Evolutionary conservation across 2,113 vertebrate genomes (phyloP).

Genomic region (Orthonyx spaldingii): DNA sequence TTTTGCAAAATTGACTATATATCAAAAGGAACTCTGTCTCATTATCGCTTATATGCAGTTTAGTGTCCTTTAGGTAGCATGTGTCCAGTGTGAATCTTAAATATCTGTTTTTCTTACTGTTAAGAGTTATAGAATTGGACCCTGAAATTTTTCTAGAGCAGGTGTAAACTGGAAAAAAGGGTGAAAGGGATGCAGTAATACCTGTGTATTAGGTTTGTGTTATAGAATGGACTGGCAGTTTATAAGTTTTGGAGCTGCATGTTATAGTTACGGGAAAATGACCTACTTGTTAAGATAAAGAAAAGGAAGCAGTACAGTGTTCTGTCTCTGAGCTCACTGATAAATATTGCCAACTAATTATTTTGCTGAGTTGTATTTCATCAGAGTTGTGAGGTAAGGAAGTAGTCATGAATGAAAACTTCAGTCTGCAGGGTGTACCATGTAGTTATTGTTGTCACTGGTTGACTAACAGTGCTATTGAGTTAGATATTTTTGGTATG

Average conservation of each 20-base stretch:
- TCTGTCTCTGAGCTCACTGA: not conserved
- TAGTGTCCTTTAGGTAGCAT: not conserved
- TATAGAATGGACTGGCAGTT: not conserved
- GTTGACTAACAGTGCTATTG: not conserved
- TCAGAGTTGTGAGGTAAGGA: not conserved
- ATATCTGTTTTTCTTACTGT: not conserved
- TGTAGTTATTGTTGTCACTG: not conserved
- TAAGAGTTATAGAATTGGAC: not conserved
- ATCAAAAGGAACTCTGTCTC: not conserved
- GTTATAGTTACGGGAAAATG: not conserved
- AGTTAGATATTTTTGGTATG: not conserved
- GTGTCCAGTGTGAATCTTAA: not conserved
- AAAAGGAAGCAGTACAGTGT: not conserved
- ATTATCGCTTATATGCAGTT: not conserved
- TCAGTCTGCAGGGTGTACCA: not conserved
- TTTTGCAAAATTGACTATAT: not conserved
- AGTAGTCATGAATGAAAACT: not conserved
- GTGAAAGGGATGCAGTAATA: not conserved
- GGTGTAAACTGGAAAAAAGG: not conserved
- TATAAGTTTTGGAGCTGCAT: slow-evolving; percentile 4
- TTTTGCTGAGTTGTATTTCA: slow-evolving; percentile 51
- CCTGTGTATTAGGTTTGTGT: not conserved
- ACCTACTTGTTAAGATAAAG: slow-evolving; percentile 32
- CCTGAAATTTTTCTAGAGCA: not conserved
- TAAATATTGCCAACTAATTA: slow-evolving; percentile 21